Percentiles rank a stretch among this genome's conserved stretches.
These are phyloP conservation scores for Eupeodes corollae DNA, from an alignment of 1,140 invertebrate species.

Conservation along the genomic window DNA sequence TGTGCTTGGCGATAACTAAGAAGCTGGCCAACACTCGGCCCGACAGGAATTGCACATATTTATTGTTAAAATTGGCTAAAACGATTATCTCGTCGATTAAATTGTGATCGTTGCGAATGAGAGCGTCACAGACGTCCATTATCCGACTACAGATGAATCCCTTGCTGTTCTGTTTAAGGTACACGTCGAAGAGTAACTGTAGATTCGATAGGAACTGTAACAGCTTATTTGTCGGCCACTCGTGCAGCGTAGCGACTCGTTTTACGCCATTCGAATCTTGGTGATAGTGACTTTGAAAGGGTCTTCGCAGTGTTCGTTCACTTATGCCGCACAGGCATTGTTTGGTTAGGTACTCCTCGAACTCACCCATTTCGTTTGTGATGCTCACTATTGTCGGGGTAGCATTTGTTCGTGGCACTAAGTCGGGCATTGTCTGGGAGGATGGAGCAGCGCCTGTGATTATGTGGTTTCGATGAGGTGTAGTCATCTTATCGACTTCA, in stretches of 20 bases:
- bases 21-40: conserved; percentile 69
- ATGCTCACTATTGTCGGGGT: conserved; percentile 9
- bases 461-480: background rate
- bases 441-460: background rate
- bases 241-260: conserved; percentile 44
- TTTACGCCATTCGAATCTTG: conserved; percentile 40
- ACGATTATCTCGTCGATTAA: conserved; percentile 74
- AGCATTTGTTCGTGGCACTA: conserved; percentile 16
- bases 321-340: conserved; percentile 69
- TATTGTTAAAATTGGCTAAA: conserved; percentile 61
- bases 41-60: conserved; percentile 68
- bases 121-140: conserved; percentile 63
- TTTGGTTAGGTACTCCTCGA: conserved; percentile 52
- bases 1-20: conserved; percentile 69
- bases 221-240: conserved; percentile 59
- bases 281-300: conserved; percentile 53
- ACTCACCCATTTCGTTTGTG: conserved; percentile 31
- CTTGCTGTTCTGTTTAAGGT: conserved; percentile 68
- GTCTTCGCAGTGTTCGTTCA: conserved; percentile 52
- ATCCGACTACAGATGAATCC: conserved; percentile 69
- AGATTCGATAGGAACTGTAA: conserved; percentile 69
- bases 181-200: conserved; percentile 71
- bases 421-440: conserved; percentile 2
- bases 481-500: conserved; percentile 5
- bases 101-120: conserved; percentile 66